These are phyloP conservation scores for Brachionus manjavacas DNA, from an alignment of 1,140 invertebrate species.

Conservation along the genomic window DNA sequence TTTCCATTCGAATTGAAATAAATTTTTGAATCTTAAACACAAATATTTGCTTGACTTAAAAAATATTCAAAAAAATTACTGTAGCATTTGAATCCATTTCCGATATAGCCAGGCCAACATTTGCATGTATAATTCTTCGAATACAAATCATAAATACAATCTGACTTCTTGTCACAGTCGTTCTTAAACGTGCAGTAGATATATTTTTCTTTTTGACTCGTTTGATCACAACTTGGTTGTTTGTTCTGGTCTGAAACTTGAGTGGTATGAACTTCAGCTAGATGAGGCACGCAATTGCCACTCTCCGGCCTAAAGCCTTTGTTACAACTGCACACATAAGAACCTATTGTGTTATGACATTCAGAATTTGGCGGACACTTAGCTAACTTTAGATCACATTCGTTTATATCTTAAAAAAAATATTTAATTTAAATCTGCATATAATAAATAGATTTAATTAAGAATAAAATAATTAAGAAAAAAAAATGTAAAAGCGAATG, in stretches of 20 bases:
- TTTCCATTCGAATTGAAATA: neutral
- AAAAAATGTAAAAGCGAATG: too few relatives aligned
- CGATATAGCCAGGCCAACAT: constrained; percentile 21
- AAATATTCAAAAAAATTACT: neutral
- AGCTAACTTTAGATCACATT: neutral
- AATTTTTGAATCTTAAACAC: neutral
- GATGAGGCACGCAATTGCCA: neutral
- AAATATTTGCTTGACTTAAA: neutral
- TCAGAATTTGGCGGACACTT: neutral
- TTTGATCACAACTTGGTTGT: neutral
- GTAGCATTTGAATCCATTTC: constrained; percentile 35
- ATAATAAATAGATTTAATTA: neutral
- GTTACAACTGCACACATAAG: neutral
- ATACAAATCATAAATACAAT: neutral
- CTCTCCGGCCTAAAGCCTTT: neutral
- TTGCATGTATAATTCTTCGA: constrained; percentile 2
- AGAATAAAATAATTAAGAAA: too few relatives aligned
- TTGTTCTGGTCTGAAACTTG: neutral
- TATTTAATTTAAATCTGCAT: neutral
- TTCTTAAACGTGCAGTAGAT: constrained; percentile 27
- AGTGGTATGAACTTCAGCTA: neutral
- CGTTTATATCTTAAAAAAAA: constrained; percentile 17
- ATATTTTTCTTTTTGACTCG: neutral
- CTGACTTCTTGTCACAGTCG: neutral
- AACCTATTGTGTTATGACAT: constrained; percentile 10